A percentile compares a stretch with the other conserved stretches of the same genome.
Evolutionary conservation across 2,113 vertebrate genomes (phyloP).

Genomic region (Colossoma macropomum): DNA sequence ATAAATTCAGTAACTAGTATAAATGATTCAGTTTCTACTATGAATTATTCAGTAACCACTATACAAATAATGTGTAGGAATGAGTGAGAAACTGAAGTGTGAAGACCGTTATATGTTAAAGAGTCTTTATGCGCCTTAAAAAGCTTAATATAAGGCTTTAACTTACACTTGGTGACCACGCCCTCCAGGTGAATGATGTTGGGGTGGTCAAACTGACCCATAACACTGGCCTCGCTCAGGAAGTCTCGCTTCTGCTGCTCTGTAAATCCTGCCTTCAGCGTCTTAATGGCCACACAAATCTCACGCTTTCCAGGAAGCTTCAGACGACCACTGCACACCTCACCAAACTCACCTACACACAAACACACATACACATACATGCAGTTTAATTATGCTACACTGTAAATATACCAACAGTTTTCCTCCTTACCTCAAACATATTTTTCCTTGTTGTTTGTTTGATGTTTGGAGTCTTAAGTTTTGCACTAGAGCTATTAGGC

Average conservation of each 20-base stretch:
- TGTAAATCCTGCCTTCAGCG: slow-evolving; percentile 95
- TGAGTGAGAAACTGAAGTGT: too few species aligned
- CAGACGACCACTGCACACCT: slow-evolving; percentile 95
- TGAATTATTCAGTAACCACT: neutral
- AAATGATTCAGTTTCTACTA: neutral
- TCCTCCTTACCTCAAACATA: too few species aligned
- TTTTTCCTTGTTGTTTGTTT: too few species aligned
- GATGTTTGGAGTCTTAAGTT: too few species aligned
- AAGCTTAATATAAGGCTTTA: neutral
- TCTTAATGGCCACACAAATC: slow-evolving; percentile 98
- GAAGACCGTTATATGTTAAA: too few species aligned
- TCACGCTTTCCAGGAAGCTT: slow-evolving; percentile 97
- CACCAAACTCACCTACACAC: slow-evolving; percentile 90
- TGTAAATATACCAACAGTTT: neutral
- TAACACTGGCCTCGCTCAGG: slow-evolving; percentile 96
- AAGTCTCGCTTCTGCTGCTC: slow-evolving; percentile 98
- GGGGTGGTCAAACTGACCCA: slow-evolving; percentile 98
- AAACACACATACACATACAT: neutral
- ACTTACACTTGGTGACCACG: slow-evolving; percentile 97
- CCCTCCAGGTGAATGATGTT: slow-evolving; percentile 98
- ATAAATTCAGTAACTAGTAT: neutral
- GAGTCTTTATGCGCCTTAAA: neutral
- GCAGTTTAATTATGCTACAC: neutral
- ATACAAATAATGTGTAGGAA: too few species aligned
- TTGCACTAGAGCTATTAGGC: too few species aligned